Evolutionary conservation across 2,113 vertebrate species (phyloP).

Genomic region (Sylvilagus bachmani): DNA sequence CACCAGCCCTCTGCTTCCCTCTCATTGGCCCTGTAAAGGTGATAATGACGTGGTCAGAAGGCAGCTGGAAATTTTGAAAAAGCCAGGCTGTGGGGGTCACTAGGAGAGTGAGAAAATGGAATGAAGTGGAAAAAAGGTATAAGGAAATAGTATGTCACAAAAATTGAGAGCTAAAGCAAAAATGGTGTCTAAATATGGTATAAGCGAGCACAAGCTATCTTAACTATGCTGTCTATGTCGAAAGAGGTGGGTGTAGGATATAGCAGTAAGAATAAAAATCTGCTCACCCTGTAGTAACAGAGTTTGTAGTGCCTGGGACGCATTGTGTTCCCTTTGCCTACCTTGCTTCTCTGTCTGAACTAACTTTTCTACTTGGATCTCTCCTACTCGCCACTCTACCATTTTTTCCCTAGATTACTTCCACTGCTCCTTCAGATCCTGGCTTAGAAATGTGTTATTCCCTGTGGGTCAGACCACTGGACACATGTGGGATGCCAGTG

Average conservation of each 20-base stretch:
- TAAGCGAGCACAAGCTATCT: not conserved
- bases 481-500: not conserved
- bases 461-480: not conserved
- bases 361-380: not conserved
- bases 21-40: not conserved
- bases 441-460: not conserved
- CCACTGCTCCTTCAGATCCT: not conserved
- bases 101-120: not conserved
- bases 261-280: not conserved
- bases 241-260: constrained; percentile 3
- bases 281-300: not conserved
- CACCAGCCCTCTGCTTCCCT: not conserved
- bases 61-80: not conserved
- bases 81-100: not conserved
- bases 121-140: not conserved
- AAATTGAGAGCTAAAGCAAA: constrained; percentile 12
- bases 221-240: not conserved
- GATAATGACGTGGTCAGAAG: not conserved
- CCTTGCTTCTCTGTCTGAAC: not conserved
- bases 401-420: not conserved
- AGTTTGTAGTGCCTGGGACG: not conserved
- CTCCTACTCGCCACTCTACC: rapidly evolving
- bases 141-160: not conserved
- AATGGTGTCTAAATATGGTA: not conserved
- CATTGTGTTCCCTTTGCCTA: not conserved